phyloP scores from a whole-genome alignment of 2,888 invertebrate genomes.

The Athripsodes cinereus region DNA sequence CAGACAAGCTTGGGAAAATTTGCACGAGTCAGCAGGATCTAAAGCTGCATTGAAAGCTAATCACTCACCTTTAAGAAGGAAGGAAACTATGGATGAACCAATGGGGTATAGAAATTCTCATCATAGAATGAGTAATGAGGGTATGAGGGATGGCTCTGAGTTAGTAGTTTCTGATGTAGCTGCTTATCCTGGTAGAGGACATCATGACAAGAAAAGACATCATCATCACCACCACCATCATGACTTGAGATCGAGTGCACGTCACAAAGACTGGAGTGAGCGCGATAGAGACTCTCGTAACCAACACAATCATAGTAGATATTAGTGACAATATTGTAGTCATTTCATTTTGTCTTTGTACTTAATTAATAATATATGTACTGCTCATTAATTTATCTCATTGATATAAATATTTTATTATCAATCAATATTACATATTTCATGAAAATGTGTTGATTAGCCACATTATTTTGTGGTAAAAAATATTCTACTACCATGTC shows the following conservation, averaged over 20 bases:
- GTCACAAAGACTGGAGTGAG: slow-evolving; percentile 52
- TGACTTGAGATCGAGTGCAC: slow-evolving; percentile 46
- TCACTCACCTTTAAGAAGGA: slow-evolving; percentile 58
- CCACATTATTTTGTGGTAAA: too few relatives aligned
- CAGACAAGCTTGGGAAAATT: slow-evolving; percentile 88
- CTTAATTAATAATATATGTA: too few relatives aligned
- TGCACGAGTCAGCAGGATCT: slow-evolving; percentile 72
- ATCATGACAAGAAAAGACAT: slow-evolving; percentile 56
- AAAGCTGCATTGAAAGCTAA: slow-evolving; percentile 41
- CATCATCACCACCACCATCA: slow-evolving; percentile 75
- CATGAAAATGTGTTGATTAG: too few relatives aligned
- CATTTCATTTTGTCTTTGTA: too few relatives aligned
- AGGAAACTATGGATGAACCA: slow-evolving; percentile 67
- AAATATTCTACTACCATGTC: too few relatives aligned
- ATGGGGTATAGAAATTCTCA: slow-evolving; percentile 36
- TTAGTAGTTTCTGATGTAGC: slow-evolving; percentile 63
- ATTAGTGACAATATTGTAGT: slow-evolving; percentile 4
- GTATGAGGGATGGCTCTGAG: slow-evolving; percentile 68
- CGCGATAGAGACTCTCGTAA: slow-evolving; percentile 48
- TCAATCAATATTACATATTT: too few relatives aligned
- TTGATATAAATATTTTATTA: too few relatives aligned
- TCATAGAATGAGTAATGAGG: slow-evolving; percentile 45
- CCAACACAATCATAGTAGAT: slow-evolving; percentile 46
- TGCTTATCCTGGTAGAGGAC: slow-evolving; percentile 40
- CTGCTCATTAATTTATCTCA: too few relatives aligned